Base-by-base conservation (phyloP, 2,113 vertebrate genomes). In the Thryonomys swinderianus region DNA sequence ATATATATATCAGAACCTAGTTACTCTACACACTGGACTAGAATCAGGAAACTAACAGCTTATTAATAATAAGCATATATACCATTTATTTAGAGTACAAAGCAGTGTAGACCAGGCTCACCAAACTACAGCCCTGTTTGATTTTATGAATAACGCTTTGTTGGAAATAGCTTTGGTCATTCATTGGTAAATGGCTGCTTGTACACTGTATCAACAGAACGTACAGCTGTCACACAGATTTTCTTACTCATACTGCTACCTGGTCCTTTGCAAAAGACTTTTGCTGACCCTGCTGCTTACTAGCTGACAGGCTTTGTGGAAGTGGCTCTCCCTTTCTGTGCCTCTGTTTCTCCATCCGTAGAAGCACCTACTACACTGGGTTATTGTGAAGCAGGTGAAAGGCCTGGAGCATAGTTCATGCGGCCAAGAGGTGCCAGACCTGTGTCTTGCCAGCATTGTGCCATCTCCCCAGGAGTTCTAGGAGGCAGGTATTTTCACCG, bases 101-200 rank as follows among this genome's bases (percentile, higher is more conserved):
- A 16, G 48, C 21, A 37, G 2, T 76, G 3, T 6, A 91, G 32
- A 82, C 32, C 64, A 78, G 34, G 25, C 27, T 59, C 37, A 11
- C 48, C 48, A 27, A 78, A 21, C 51, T 40, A 5, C 4, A 59
- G 37, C 23, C 2, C 3, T 81, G 59, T 10, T 61, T 92, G 62
- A 25, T 62, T 40, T 85, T 69, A 76, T 93, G 73, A 92, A 83
- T 94, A 73, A 95, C 94, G 80, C 51, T 95, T 95, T 83, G 76
- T 42, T 73, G 40, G 32, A 57, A 83, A 59, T 30, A 67, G 20
- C 10, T 59, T 14, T 18, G 9, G 2, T 67, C 23, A 7, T 40
- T 80, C 71, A 10, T 37, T 86, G 61, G 37, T 4, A 18, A 30
- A 7, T 7, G 34, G 17, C 53, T 90, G 45, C 48, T 91, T 90